Base-by-base conservation (phyloP, 2,888 invertebrate species). In the Portevinia maculata region DNA sequence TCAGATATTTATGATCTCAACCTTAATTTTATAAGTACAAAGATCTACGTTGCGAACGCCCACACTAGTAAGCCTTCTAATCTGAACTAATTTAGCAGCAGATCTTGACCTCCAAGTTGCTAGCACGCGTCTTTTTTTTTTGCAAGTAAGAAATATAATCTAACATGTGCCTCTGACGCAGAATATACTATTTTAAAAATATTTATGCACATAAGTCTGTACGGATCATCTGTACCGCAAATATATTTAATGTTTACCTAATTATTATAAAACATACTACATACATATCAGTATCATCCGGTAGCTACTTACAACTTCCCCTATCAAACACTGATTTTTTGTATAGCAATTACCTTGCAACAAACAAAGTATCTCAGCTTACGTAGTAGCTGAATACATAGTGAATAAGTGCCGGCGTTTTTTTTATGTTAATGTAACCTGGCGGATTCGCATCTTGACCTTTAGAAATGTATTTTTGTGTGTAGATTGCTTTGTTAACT, bases 21-120 rank as follows among this genome's bases (percentile, higher is more conserved):
- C 37, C 21, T 60, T 44, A 52, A 53, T 65, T 41, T 21, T 57
- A 32, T 21, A 37, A 57, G 32, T 57, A 34, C 46, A n/a, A n/a
- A n/a, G n/a, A n/a, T n/a, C n/a, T n/a, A 13, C 44, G 53, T 19
- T 44, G 52, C 41, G 19, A 44, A 44, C 44, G 21, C 44, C 44
- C 44, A 19, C 44, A 1, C 15, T 13, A 9, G n/a, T 9, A 28
- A 9, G 19, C 5, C 21, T 39, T 32, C 32, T 55, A 57, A 57
- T 57, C 48, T n/a, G 15, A 48, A 46, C 30, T 53, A 21, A 44
- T 71, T 52, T 30, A 13, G 24, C 17, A n/a, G 11, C n/a, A 39
- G 39, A 19, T 57, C 74, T 73, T 50, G 64, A 74, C 55, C 74
- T 50, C 32, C 19, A 44, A 64, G 30, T 37, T 34, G 6, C n/a